Evolutionary conservation across 92 coral and sea anemone species (phyloP).

Genomic region (Meandrina meandrites): DNA sequence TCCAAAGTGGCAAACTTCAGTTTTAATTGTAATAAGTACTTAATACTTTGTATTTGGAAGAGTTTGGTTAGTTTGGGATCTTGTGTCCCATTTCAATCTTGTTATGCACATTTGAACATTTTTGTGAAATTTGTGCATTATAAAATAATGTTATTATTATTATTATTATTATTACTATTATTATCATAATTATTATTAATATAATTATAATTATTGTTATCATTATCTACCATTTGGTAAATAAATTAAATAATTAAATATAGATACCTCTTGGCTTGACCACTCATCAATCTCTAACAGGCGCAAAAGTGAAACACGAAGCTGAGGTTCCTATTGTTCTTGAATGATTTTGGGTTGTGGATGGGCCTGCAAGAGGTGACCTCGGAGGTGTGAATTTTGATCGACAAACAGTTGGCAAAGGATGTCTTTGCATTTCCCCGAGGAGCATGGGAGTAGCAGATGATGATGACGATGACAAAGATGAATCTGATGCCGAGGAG

Average conservation of each 20-base stretch:
- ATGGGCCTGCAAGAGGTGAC: conserved; percentile 98
- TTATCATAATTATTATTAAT: too few relatives aligned
- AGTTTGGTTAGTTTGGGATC: too few relatives aligned
- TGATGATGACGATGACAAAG: conserved; percentile 67
- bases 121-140: too few relatives aligned
- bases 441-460: conserved; percentile 78
- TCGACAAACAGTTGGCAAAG: conserved; percentile 74
- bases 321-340: conserved; percentile 73
- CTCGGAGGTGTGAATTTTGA: conserved; percentile 95
- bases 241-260: neutral
- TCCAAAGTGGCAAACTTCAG: too few relatives aligned
- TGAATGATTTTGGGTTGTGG: conserved; percentile 70
- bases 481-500: conserved; percentile 45
- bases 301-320: conserved; percentile 94
- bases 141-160: too few relatives aligned
- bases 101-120: too few relatives aligned
- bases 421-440: conserved; percentile 76
- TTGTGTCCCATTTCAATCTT: too few relatives aligned
- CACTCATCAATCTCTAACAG: conserved; percentile 85
- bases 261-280: neutral
- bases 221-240: too few relatives aligned
- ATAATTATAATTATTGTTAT: too few relatives aligned
- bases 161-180: too few relatives aligned
- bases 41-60: too few relatives aligned
- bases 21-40: too few relatives aligned